These are phyloP conservation scores for Ephydatia muelleri DNA, from an alignment of 37 sponge, comb jelly and placozoan genomes.

Conservation along the genomic window DNA sequence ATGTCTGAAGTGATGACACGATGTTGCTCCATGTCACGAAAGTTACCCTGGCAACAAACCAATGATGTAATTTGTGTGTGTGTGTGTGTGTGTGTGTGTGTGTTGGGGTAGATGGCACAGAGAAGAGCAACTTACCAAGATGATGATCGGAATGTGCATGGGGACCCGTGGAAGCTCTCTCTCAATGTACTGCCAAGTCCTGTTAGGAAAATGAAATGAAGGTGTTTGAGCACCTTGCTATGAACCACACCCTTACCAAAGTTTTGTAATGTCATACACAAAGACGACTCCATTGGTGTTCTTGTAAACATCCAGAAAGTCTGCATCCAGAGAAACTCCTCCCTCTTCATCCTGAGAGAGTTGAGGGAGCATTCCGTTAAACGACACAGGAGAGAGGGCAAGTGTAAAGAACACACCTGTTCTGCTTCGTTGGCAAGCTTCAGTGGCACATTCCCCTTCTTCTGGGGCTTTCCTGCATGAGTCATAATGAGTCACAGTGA, in stretches of 20 bases:
- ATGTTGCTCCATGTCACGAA: slow-evolving; percentile 82
- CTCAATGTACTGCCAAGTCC: slow-evolving; percentile 94
- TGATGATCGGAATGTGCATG: slow-evolving; percentile 81
- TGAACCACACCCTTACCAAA: slow-evolving; percentile 71
- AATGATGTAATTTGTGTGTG: slow-evolving; percentile 2
- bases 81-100: slow-evolving; percentile 1
- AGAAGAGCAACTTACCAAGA: slow-evolving; percentile 82
- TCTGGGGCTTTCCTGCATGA: slow-evolving; percentile 33
- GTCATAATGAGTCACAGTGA: neutral
- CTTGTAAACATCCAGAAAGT: slow-evolving; percentile 93
- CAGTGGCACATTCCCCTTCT: slow-evolving; percentile 7
- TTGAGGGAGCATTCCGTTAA: too few relatives aligned
- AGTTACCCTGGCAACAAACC: slow-evolving; percentile 69
- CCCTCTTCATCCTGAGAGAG: neutral
- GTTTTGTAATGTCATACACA: slow-evolving; percentile 86
- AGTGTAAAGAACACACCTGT: neutral
- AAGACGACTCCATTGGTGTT: slow-evolving; percentile 85
- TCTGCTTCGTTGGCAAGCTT: slow-evolving; percentile 43
- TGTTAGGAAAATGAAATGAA: neutral
- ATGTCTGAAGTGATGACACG: slow-evolving; percentile 64
- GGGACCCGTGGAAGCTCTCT: slow-evolving; percentile 80
- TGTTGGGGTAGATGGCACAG: too few relatives aligned
- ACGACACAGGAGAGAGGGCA: neutral
- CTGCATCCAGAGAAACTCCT: slow-evolving; percentile 66
- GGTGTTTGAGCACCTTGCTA: neutral